Percentiles rank a stretch among this genome's conserved stretches.
phyloP scores from a whole-genome alignment of 1,140 invertebrate genomes.

The Ceratoteleas bidentatus region DNA sequence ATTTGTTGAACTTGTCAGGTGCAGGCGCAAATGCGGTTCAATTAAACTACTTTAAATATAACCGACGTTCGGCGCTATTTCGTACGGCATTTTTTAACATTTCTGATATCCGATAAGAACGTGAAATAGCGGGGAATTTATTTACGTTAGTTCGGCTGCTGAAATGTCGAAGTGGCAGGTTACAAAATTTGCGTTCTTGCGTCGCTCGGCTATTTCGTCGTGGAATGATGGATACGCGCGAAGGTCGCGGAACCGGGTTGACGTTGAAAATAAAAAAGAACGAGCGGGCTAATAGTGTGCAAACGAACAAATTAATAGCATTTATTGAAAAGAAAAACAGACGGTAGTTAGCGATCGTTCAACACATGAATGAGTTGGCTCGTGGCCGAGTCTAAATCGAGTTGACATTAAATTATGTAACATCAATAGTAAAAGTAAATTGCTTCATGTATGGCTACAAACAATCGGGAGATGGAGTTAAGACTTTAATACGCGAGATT shows the following conservation, averaged over 20 bases:
- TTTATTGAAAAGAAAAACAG: conserved; percentile 62
- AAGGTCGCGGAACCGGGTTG: conserved; percentile 17
- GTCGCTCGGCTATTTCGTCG: not conserved
- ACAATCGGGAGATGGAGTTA: conserved; percentile 42
- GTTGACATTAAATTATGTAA: conserved; percentile 69
- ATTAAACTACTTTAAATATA: too few species aligned
- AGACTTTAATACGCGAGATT: conserved; percentile 46
- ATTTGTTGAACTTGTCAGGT: too few species aligned
- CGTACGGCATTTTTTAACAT: not conserved
- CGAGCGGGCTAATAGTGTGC: conserved; percentile 16
- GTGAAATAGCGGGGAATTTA: not conserved
- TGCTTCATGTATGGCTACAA: conserved; percentile 50
- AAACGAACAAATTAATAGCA: conserved; percentile 54
- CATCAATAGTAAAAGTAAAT: conserved; percentile 66
- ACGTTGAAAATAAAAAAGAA: conserved; percentile 32
- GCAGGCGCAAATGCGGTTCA: too few species aligned
- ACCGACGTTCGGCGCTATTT: not conserved
- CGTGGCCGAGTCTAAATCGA: conserved; percentile 64
- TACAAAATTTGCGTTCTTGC: not conserved
- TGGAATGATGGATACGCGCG: not conserved
- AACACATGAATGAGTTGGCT: conserved; percentile 65
- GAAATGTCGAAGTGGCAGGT: not conserved
- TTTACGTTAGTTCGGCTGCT: not conserved
- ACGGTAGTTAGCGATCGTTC: conserved; percentile 46
- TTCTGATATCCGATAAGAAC: not conserved